Evolutionary conservation across 2,797 vertebrate genomes (phyloP).

Genomic region (Hippocampus kuda): DNA sequence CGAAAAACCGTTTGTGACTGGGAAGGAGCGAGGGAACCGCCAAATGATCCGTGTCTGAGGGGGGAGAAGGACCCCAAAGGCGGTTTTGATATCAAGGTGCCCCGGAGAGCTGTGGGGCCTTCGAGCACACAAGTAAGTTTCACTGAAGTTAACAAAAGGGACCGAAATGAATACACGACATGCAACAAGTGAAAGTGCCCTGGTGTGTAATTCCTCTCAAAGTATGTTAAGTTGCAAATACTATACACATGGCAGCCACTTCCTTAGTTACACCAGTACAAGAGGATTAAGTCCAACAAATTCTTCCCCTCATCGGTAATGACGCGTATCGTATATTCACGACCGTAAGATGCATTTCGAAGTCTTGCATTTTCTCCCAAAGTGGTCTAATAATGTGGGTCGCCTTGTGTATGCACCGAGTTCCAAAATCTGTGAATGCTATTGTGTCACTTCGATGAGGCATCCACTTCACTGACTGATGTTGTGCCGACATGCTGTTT

Average conservation of each 20-base stretch:
- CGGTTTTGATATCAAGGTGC: constrained; percentile 98
- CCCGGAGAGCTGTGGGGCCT: constrained; percentile 90
- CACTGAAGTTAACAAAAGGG: neutral
- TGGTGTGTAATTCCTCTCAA: neutral
- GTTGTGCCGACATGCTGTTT: no score
- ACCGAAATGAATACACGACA: neutral
- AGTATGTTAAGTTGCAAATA: neutral
- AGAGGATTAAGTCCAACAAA: neutral
- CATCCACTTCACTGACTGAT: no score
- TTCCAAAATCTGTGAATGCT: no score
- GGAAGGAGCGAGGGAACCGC: constrained; percentile 91
- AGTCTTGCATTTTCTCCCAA: no score
- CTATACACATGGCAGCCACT: neutral
- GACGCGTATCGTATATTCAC: neutral
- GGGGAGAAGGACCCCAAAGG: constrained; percentile 99
- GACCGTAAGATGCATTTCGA: no score
- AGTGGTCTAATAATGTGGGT: no score
- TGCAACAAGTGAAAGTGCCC: neutral
- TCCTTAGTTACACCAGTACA: neutral
- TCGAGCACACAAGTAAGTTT: constrained; percentile 89
- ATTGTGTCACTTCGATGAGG: no score
- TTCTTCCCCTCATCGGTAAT: neutral
- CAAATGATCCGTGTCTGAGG: constrained; percentile 93
- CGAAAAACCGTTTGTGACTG: constrained; percentile 98
- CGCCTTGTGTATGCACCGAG: no score